phyloP scores from a whole-genome alignment of 2,888 invertebrate species.

The Fabriciana adippe region DNA sequence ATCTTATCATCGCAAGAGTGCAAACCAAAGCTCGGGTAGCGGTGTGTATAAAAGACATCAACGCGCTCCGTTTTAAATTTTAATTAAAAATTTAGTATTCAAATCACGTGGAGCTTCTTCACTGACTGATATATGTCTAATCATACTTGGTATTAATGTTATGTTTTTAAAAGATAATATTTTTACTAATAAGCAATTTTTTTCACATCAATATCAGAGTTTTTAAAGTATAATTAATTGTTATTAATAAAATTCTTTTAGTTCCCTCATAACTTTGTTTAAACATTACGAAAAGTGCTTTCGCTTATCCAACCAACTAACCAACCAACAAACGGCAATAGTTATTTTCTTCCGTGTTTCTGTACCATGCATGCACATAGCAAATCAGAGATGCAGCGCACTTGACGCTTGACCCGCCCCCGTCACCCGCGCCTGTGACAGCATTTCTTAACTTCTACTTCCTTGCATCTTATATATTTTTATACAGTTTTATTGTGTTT shows the following conservation, averaged over 20 bases:
- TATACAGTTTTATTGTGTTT: no score
- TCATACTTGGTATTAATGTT: no score
- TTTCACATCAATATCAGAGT: background rate
- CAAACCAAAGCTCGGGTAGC: conserved; percentile 39
- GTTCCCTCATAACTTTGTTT: no score
- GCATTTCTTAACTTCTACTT: background rate
- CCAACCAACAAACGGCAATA: background rate
- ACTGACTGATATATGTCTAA: no score
- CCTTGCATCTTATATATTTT: background rate
- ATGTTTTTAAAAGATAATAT: no score
- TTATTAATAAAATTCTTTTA: no score
- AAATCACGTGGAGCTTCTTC: background rate
- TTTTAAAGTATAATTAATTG: no score
- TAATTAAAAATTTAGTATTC: background rate
- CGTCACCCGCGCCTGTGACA: conserved; percentile 24
- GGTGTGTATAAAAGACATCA: conserved; percentile 65
- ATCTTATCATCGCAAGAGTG: conserved; percentile 38
- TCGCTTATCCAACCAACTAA: no score
- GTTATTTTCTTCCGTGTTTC: conserved; percentile 27
- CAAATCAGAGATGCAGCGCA: conserved; percentile 33
- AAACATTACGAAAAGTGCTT: background rate
- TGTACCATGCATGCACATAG: conserved; percentile 24
- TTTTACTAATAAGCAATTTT: background rate
- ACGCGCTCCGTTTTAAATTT: conserved; percentile 47
- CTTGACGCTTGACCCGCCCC: conserved; percentile 32